A percentile compares a stretch with the other conserved stretches of the same genome.
Evolutionary conservation across 2,888 invertebrate species (phyloP).

Genomic region (Liposcelis brunnea): DNA sequence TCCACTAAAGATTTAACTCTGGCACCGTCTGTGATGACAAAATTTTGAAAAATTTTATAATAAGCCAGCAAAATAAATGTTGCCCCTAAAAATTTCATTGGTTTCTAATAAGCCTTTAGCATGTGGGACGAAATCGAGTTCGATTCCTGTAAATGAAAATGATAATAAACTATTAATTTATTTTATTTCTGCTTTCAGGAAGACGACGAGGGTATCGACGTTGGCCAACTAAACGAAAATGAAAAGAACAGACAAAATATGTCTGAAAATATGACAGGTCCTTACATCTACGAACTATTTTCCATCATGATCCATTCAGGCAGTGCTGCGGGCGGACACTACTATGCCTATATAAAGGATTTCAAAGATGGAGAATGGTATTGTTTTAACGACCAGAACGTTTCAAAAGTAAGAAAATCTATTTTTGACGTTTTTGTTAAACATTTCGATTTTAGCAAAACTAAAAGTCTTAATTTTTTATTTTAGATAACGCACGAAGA

Average conservation of each 20-base stretch:
- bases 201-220: constrained; percentile 36
- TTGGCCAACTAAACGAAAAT: constrained; percentile 32
- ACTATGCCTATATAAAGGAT: constrained; percentile 80
- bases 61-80: no score
- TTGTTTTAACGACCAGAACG: constrained; percentile 77
- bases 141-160: no score
- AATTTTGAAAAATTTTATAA: no score
- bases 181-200: constrained; percentile 16
- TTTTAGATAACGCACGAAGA: constrained; percentile 58
- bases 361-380: constrained; percentile 60
- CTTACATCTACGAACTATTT: constrained; percentile 69
- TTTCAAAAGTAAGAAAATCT: constrained; percentile 38
- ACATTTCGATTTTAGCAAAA: background rate
- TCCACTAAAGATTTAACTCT: no score
- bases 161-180: no score
- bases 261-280: constrained; percentile 32
- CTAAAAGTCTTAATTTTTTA: constrained; percentile 5
- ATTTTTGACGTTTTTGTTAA: background rate
- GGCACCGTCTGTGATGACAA: no score
- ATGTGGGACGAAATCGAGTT: no score
- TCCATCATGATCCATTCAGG: constrained; percentile 87
- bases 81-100: no score
- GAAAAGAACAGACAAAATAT: constrained; percentile 29
- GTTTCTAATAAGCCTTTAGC: no score
- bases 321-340: constrained; percentile 78